These are phyloP conservation scores for Peromyscus attwateri DNA, from an alignment of 2,797 vertebrate species.

Conservation along the genomic window DNA sequence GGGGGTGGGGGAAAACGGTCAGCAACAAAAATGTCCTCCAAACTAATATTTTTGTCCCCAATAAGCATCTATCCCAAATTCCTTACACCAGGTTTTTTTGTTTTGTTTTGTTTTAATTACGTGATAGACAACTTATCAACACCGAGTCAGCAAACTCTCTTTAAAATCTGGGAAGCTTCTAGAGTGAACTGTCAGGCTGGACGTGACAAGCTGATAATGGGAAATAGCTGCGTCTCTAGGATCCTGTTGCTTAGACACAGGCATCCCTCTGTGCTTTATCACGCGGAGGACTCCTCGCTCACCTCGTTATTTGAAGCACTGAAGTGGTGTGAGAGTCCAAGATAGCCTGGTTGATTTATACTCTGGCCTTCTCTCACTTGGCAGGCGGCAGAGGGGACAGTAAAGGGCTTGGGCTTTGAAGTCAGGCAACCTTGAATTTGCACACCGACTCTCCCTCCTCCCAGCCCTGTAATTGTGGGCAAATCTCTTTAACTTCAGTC, in stretches of 20 bases:
- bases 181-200: slow-evolving; percentile 26
- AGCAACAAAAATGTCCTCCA: neutral
- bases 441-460: slow-evolving; percentile 50
- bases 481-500: slow-evolving; percentile 50
- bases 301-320: slow-evolving; percentile 54
- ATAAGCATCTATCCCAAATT: slow-evolving; percentile 58
- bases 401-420: slow-evolving; percentile 68
- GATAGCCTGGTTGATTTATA: slow-evolving; percentile 25
- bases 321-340: slow-evolving; percentile 31
- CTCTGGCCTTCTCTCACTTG: slow-evolving; percentile 44
- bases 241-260: slow-evolving; percentile 22
- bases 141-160: slow-evolving; percentile 44
- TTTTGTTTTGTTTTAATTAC: neutral
- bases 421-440: slow-evolving; percentile 68
- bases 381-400: neutral
- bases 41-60: slow-evolving; percentile 59
- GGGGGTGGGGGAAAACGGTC: neutral
- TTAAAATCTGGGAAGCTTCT: slow-evolving; percentile 71
- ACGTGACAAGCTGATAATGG: slow-evolving; percentile 7
- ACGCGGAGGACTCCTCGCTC: slow-evolving; percentile 25
- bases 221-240: neutral
- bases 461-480: slow-evolving; percentile 70
- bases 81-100: slow-evolving; percentile 6
- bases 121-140: slow-evolving; percentile 71
- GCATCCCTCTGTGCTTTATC: slow-evolving; percentile 23